Evolutionary conservation across 2,113 vertebrate genomes (phyloP).

Genomic region (Taurulus bubalis): DNA sequence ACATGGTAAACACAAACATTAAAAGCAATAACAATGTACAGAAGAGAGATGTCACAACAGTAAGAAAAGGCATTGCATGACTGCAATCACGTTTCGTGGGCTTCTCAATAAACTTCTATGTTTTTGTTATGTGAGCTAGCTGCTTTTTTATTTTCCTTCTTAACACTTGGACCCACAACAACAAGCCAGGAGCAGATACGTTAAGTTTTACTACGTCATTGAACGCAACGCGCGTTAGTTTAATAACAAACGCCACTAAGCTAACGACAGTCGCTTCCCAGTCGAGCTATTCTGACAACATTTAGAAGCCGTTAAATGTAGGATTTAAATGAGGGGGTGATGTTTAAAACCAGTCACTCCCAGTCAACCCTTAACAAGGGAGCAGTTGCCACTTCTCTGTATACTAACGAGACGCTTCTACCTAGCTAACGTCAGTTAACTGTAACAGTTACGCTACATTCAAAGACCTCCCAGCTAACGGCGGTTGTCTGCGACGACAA

Average conservation of each 20-base stretch:
- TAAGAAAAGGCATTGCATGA: too few species aligned
- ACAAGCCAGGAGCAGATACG: not conserved
- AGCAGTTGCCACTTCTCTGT: not conserved
- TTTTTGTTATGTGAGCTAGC: too few species aligned
- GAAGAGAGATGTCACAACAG: too few species aligned
- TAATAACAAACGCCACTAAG: slow-evolving; percentile 22
- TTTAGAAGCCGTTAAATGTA: not conserved
- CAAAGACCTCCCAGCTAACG: not conserved
- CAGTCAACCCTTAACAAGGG: not conserved
- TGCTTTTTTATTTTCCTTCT: not conserved
- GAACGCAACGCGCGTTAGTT: not conserved
- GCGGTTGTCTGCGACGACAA: not conserved
- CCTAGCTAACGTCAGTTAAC: slow-evolving; percentile 9
- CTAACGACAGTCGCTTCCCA: slow-evolving; percentile 8
- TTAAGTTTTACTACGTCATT: not conserved
- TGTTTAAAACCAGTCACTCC: not conserved
- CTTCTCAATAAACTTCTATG: too few species aligned
- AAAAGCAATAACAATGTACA: too few species aligned
- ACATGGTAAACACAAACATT: too few species aligned
- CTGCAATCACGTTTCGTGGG: not conserved
- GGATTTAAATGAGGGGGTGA: not conserved
- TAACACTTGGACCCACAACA: not conserved
- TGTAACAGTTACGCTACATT: slow-evolving; percentile 11
- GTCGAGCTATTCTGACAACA: not conserved
- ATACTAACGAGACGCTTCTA: not conserved